Evolutionary conservation across 92 coral and sea anemone species (phyloP).

Genomic region (Epizoanthus rinbou): DNA sequence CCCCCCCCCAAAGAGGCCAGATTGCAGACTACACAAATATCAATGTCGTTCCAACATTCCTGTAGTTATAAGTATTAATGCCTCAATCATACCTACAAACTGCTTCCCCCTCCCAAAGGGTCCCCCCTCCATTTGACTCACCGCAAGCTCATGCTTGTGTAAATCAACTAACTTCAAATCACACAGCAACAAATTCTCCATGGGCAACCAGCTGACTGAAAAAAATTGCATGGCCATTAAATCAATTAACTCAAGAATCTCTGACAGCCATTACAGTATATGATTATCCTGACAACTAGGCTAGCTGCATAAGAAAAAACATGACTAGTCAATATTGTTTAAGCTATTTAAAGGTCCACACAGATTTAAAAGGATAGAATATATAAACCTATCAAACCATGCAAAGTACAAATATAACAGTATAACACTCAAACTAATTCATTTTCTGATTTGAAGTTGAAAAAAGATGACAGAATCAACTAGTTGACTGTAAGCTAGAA

Average conservation of each 20-base stretch:
- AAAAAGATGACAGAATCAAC: conserved; percentile 1
- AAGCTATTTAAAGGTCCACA: background rate
- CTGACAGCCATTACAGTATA: conserved; percentile 11
- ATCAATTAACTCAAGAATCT: conserved; percentile 10
- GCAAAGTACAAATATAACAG: conserved; percentile 23
- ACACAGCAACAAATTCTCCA: conserved; percentile 21
- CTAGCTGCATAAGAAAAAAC: conserved; percentile 23
- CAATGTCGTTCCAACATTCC: conserved; percentile 9
- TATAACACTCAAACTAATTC: conserved; percentile 15
- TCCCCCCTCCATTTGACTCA: conserved; percentile 14
- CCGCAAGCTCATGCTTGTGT: conserved; percentile 1
- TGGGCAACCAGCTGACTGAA: conserved; percentile 10
- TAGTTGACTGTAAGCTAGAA: conserved; percentile 13
- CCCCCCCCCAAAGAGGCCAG: conserved; percentile 17
- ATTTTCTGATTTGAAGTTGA: conserved; percentile 19
- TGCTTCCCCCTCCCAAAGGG: conserved; percentile 17
- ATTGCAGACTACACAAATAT: conserved; percentile 7
- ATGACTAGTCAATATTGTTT: conserved; percentile 2
- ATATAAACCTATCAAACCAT: conserved; percentile 1
- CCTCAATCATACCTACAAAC: conserved; percentile 9
- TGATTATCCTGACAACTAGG: conserved; percentile 13
- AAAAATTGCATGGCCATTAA: conserved; percentile 6
- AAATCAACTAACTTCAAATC: conserved; percentile 16
- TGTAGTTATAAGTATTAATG: conserved; percentile 25
- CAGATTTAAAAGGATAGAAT: background rate